phyloP scores from a whole-genome alignment of 2,888 invertebrate species.

The Willowsia nigromaculata region DNA sequence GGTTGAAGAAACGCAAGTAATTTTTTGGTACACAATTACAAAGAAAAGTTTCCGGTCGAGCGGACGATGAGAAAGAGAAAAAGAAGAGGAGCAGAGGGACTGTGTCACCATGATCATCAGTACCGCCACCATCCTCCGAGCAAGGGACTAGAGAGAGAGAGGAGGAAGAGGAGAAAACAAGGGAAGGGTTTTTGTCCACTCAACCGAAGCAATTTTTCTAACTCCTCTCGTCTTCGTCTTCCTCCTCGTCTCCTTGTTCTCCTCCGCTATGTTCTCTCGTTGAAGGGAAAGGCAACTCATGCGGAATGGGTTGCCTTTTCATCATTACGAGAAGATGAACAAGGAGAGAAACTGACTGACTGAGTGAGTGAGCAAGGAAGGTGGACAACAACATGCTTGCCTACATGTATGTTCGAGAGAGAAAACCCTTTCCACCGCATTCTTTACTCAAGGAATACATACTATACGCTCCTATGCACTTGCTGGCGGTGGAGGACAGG shows the following conservation, averaged over 20 bases:
- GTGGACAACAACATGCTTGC: not conserved
- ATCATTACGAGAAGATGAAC: constrained; percentile 28
- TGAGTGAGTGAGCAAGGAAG: not conserved
- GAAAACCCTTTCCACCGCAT: not conserved
- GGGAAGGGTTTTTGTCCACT: constrained; percentile 62
- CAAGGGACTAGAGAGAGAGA: not conserved
- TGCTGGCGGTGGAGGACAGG: no score
- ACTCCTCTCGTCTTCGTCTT: not conserved
- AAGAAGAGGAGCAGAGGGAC: not conserved
- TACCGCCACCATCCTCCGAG: not conserved
- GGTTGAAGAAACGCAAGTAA: no score
- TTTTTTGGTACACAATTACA: not conserved
- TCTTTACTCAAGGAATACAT: no score
- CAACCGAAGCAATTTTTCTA: constrained; percentile 48
- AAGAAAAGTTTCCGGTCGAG: not conserved
- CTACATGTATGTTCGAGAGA: not conserved
- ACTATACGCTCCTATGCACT: no score
- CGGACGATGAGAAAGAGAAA: not conserved
- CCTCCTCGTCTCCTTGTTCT: constrained; percentile 6
- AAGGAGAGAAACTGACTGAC: not conserved
- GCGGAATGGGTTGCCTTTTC: constrained; percentile 70
- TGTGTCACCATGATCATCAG: not conserved
- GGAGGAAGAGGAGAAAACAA: constrained; percentile 27
- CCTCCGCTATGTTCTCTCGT: constrained; percentile 41
- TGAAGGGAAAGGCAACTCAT: constrained; percentile 58